phyloP scores from a whole-genome alignment of 2,797 vertebrate species.

The Thamnophis elegans region DNA sequence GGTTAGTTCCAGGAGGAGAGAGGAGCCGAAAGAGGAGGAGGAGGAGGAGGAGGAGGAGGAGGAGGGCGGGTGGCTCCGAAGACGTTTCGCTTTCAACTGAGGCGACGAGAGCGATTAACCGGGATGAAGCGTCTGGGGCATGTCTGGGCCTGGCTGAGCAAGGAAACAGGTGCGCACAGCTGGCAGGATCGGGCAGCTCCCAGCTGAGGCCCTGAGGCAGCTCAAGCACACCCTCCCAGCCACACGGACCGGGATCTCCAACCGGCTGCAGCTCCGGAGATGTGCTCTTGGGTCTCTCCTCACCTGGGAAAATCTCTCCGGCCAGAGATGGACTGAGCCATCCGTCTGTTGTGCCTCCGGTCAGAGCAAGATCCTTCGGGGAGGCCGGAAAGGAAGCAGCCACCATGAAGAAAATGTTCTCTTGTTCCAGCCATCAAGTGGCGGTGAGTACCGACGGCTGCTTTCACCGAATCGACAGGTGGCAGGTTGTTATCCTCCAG shows the following conservation, averaged over 20 bases:
- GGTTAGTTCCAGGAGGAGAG: neutral
- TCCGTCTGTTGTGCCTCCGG: neutral
- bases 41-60: neutral
- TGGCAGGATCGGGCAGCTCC: neutral
- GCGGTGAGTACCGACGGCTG: slow-evolving; percentile 58
- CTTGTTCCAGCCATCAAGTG: slow-evolving; percentile 71
- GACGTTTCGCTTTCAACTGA: neutral
- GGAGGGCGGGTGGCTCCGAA: neutral
- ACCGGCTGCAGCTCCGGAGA: neutral
- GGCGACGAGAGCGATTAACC: neutral
- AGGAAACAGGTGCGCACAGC: neutral
- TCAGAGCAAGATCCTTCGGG: neutral
- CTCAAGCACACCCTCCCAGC: neutral
- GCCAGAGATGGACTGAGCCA: neutral
- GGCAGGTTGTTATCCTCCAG: neutral
- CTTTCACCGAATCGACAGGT: accelerated
- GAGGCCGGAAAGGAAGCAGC: neutral
- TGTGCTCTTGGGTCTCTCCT: neutral
- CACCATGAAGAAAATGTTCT: slow-evolving; percentile 72
- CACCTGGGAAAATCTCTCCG: neutral
- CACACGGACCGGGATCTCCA: too few relatives aligned
- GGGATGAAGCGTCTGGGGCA: neutral
- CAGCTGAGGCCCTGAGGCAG: neutral
- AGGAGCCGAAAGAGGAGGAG: too few relatives aligned
- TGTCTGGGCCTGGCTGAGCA: neutral